Evolutionary conservation across 1,140 invertebrate species (phyloP), one percentile per base, ranked within the genome.

Genomic region (Ceratitis capitata): DNA sequence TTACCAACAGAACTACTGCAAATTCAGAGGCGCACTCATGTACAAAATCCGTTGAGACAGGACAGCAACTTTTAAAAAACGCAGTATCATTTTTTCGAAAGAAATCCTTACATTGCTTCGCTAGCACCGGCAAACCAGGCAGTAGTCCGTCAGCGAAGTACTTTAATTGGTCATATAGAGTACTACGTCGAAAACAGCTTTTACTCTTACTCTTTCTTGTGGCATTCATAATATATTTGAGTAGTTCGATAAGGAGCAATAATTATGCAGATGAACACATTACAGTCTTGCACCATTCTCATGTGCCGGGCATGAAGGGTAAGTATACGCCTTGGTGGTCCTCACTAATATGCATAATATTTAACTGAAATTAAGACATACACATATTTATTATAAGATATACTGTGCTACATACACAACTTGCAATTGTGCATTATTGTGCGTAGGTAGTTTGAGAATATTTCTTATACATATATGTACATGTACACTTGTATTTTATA

Each of bases 291-390:
- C 83, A 84, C 39, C 53, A 88, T 32, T 91, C 90, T 23, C 88
- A 87, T 61, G 89, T 89, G 6, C 82, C 87, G 49, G 89, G 89
- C 53, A 89, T 89, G 88, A 91, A 90, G 88, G 90, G 90, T 91
- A 86, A 84, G 87, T 85, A 58, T 78, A 58, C 42, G 69, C 69
- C 35, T 1, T 45, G 69, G 69, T 78, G 64, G n/a, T 4, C 10
- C 14, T 23, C 23, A 7, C 14, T n/a, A 3, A n/a, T 35, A 32
- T 64, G n/a, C n/a, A n/a, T n/a, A n/a, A n/a, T n/a, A n/a, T n/a
- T n/a, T n/a, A n/a, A n/a, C n/a, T n/a, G n/a, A n/a, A n/a, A n/a
- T n/a, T n/a, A n/a, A n/a, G n/a, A n/a, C n/a, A n/a, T n/a, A n/a
- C n/a, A n/a, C n/a, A n/a, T n/a, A n/a, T n/a, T n/a, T n/a, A n/a